Evolutionary conservation across 2,113 vertebrate species (phyloP), one percentile per base, ranked within the genome.

Genomic region (Gila orcuttii): DNA sequence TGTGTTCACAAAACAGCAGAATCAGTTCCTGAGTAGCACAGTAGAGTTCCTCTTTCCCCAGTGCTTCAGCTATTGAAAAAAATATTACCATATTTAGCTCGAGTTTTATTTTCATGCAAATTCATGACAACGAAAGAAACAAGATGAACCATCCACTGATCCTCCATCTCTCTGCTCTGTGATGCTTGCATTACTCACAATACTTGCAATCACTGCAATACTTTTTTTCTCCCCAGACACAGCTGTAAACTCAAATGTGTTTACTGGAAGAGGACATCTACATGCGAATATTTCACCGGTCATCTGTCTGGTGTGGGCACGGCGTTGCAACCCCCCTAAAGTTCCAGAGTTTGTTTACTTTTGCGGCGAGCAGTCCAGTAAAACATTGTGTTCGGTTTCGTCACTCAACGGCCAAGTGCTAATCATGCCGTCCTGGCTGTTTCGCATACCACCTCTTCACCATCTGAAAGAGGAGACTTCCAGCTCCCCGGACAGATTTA

Each of bases 401-500:
- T 87, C 77, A 28, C 68, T 59, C 59, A 75, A 71, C 42, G 75
- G 13, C 77, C 33, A 55, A 19, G 60, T 52, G 50, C 23, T 39
- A 82, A 73, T 74, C 31, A 62, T 74, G 76, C 85, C 69, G 1
- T 69, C 47, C 82, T 81, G 76, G 47, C 85, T 42, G 7, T 50
- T 42, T 79, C 55, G 71, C 82, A 76, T 50, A 64, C 66, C 84
- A 57, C 75, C 74, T 84, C 87, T 81, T 80, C 82, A 71, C 59
- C 85, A 84, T 86, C 85, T 76, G 82, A 86, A 76, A 68, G 75
- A 36, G 6, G 76, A 33, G 60, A 76, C 82, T 75, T 88, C 82
- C 85, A 84, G 76, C 74, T 80, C 42, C 73, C 77, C 3, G 28
- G 57, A 47, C 39, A 25, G 50, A 86, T 31, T 55, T 66, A 78